Base-by-base conservation (phyloP, 2,888 invertebrate genomes). In the Mellilla xanthometata region DNA sequence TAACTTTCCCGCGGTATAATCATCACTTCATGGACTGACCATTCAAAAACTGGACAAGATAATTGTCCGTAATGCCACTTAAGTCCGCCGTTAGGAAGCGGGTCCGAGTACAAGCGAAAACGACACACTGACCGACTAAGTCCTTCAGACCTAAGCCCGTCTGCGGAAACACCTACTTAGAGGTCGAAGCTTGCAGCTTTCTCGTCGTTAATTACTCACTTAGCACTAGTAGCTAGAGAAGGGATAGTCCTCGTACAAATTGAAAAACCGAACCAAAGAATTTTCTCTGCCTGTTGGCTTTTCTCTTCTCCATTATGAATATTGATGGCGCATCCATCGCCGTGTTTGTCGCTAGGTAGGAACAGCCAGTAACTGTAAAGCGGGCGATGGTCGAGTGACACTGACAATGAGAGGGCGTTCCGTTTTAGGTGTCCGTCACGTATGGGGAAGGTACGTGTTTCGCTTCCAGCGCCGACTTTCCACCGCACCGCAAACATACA, bases 351-450 rank as follows among this genome's bases (percentile, higher is more conserved):
- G 66, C 62, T 62, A 64, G 63, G 59, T 62, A 72, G 73, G 70
- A n/a, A n/a, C 76, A 74, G 79, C 71, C 70, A 60, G 72, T 84
- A 84, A 85, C 87, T 79, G 85, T 87, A 80, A 79, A 84, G 71
- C 75, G 76, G 78, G 76, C 81, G 77, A 81, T 81, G 79, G 71
- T 72, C 76, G 76, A 75, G 63, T 78, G 82, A 79, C 85, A 85
- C 76, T 83, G 82, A 75, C 83, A 83, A 81, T 82, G 81, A 81
- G 73, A 62, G 66, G 66, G 53, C 58, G 70, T 68, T 73, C 81
- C 78, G 68, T 75, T 81, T 82, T 76, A 73, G 76, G 69, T 65
- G 61, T 49, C 54, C 64, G 75, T 84, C 84, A 86, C 84, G 82
- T 86, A 78, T 72, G 67, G 60, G 43, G 54, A 73, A 80, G 82